phyloP scores from a whole-genome alignment of 2,113 vertebrate species.

The Scartelaos histophorus region DNA sequence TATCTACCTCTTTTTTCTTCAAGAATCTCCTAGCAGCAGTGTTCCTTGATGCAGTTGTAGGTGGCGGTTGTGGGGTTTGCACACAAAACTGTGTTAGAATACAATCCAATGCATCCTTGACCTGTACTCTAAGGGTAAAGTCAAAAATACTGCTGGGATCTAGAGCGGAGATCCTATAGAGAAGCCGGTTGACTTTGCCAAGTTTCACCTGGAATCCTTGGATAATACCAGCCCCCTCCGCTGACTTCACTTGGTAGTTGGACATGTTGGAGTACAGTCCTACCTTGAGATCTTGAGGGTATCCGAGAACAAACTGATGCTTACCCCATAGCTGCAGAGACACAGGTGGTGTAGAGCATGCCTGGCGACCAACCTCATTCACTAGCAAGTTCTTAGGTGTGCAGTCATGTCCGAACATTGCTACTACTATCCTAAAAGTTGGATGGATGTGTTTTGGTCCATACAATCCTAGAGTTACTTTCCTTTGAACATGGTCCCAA shows the following conservation, averaged over 20 bases:
- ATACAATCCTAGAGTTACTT: conserved; percentile 88
- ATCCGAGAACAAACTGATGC: conserved; percentile 86
- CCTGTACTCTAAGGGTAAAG: conserved; percentile 90
- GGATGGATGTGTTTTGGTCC: conserved; percentile 97
- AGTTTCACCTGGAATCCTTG: conserved; percentile 91
- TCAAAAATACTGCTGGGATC: conserved; percentile 84
- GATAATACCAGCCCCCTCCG: conserved; percentile 82
- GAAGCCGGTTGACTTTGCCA: conserved; percentile 89
- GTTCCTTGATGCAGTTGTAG: conserved; percentile 79
- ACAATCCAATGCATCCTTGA: conserved; percentile 88
- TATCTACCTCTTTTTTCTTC: conserved; percentile 95
- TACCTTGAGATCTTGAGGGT: conserved; percentile 89
- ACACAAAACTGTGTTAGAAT: conserved; percentile 95
- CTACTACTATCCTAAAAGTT: conserved; percentile 92
- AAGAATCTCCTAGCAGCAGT: conserved; percentile 87
- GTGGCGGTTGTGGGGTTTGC: conserved; percentile 89
- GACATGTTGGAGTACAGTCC: conserved; percentile 94
- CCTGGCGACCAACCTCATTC: conserved; percentile 82
- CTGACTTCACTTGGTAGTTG: conserved; percentile 85
- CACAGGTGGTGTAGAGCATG: conserved; percentile 77
- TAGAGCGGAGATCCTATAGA: conserved; percentile 85
- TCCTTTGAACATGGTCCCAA: conserved; percentile 92
- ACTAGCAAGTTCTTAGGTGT: conserved; percentile 91
- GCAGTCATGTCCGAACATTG: conserved; percentile 93
- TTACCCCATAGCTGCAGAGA: conserved; percentile 96